Evolutionary conservation across 2,888 invertebrate species (phyloP).

Genomic region (Scrobipalpa atriplicella): DNA sequence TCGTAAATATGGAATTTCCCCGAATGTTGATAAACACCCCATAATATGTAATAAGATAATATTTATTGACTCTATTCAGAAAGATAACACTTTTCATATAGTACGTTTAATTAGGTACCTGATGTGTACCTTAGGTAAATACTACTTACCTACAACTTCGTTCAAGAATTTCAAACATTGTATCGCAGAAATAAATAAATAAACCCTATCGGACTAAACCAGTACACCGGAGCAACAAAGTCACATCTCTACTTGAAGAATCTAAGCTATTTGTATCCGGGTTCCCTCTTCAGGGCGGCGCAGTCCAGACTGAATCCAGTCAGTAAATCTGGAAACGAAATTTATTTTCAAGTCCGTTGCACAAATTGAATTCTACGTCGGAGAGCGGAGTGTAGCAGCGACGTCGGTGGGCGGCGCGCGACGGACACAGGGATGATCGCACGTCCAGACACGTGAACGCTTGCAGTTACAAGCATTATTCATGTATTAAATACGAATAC

Average conservation of each 20-base stretch:
- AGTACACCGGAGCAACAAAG: background rate
- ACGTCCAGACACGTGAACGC: background rate
- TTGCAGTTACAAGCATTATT: background rate
- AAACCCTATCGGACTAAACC: background rate
- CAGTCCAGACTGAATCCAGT: conserved; percentile 26
- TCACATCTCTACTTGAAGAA: conserved; percentile 14
- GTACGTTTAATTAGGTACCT: no score
- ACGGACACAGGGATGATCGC: conserved; percentile 1
- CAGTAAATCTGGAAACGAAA: conserved; percentile 34
- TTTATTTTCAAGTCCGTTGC: conserved; percentile 43
- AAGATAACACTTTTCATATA: no score
- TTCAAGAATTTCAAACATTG: background rate
- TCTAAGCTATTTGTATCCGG: conserved; percentile 30
- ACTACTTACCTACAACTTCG: background rate
- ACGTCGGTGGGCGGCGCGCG: no score
- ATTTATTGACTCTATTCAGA: no score
- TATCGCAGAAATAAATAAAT: background rate
- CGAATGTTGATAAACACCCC: no score
- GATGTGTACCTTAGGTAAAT: background rate
- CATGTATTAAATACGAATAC: background rate
- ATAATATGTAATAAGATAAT: no score
- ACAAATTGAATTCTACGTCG: conserved; percentile 43
- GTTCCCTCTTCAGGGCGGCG: conserved; percentile 26
- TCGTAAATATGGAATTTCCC: no score
- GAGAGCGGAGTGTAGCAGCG: background rate